Evolutionary conservation across 2,888 invertebrate species (phyloP), one percentile per base, ranked within the genome.

Genomic region (Caenorhabditis japonica): DNA sequence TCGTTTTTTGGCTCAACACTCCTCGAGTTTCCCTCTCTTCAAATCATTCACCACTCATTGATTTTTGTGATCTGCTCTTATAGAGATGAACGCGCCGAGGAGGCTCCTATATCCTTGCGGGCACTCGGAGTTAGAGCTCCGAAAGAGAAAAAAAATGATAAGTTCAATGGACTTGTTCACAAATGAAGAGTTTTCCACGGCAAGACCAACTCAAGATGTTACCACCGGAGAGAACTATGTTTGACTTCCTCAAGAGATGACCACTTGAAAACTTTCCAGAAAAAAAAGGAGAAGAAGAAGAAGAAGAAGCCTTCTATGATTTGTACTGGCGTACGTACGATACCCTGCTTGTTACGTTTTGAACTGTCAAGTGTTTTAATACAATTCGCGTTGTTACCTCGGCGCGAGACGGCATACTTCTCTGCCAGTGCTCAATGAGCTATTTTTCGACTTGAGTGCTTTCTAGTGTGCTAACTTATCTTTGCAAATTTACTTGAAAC

Each of bases 191-290:
- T 51, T 59, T 49, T 44, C 39, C 19, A 10, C n/a, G n/a, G n/a
- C 52, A 41, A 38, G 55, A 39, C 56, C 34, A 64, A 49, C 56
- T 66, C 51, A 43, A 72, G 58, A 64, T 72, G 64, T 64, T 58
- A 39, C 59, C 59, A 61, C 38, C 36, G 43, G 39, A 58, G 52
- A 44, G 59, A 72, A 72, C 72, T 72, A 60, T 72, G 72, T 72
- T 72, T 72, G 62, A 64, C 49, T 61, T 73, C 66, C 73, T 73
- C 73, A 66, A 72, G 72, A 72, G 64, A 66, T 66, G 73, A 73
- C 73, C 73, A 73, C 73, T 73, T 73, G 66, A 73, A 73, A 66
- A 49, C 27, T 30, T 66, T 66, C 36, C 66, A 56, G 66, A 56
- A 56, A 43, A 58, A 46, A 36, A 5, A 30, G 10, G 10, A 30